Evolutionary conservation across 2,797 vertebrate genomes (phyloP).

Genomic region (Sebastes cheni): DNA sequence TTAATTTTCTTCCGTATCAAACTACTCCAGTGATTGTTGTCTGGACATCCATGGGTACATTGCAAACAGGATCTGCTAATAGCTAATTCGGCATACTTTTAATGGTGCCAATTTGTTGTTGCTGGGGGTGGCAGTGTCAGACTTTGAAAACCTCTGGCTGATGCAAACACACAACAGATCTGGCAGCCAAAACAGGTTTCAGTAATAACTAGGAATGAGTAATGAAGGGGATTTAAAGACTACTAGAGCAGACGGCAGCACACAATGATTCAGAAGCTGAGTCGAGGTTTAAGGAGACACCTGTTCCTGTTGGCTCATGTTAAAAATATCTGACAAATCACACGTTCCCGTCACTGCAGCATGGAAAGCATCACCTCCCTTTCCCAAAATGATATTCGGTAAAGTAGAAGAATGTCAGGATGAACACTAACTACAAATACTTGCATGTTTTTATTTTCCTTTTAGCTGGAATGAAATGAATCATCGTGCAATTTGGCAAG

Average conservation of each 20-base stretch:
- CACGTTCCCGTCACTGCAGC: neutral
- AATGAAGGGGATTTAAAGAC: conserved; percentile 24
- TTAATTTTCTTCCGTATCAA: too few species aligned
- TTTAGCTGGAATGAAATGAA: conserved; percentile 11
- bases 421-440: neutral
- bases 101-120: neutral
- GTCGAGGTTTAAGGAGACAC: conserved; percentile 1
- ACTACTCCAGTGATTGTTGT: too few species aligned
- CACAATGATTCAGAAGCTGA: conserved; percentile 21
- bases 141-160: neutral
- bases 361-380: neutral
- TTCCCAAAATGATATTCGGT: neutral
- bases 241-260: conserved; percentile 6
- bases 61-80: neutral
- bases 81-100: neutral
- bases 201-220: conserved; percentile 25
- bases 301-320: neutral
- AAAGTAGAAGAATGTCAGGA: neutral
- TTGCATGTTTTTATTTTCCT: neutral
- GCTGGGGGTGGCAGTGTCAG: neutral
- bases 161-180: neutral
- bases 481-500: neutral
- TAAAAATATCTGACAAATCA: conserved; percentile 9
- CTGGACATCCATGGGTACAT: neutral
- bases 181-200: neutral